Evolutionary conservation across 2,113 vertebrate genomes (phyloP).

Genomic region (Kryptolebias marmoratus): DNA sequence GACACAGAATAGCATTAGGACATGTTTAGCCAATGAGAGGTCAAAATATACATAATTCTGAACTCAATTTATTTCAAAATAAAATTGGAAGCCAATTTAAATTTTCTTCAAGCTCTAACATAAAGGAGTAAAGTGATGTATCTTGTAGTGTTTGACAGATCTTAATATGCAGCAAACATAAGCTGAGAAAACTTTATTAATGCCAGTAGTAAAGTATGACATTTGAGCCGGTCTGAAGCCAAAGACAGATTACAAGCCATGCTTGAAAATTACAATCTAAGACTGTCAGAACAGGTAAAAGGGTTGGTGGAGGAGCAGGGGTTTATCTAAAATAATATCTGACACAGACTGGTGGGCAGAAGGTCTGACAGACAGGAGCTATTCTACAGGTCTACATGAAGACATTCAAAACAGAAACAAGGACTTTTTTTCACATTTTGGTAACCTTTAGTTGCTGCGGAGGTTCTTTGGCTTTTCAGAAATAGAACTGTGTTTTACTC

Average conservation of each 20-base stretch:
- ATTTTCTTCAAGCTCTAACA: background rate
- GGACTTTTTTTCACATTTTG: no score
- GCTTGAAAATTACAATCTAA: background rate
- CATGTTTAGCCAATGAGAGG: no score
- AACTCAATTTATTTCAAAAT: background rate
- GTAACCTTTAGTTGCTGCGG: background rate
- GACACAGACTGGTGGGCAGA: background rate
- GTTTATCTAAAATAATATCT: background rate
- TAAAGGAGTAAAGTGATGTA: conserved; percentile 3
- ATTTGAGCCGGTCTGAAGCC: background rate
- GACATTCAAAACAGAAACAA: no score
- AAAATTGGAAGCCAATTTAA: background rate
- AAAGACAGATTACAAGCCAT: background rate
- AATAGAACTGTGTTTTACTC: no score
- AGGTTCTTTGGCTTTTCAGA: background rate
- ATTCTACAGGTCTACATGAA: background rate
- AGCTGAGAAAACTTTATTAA: background rate
- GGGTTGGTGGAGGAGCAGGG: background rate
- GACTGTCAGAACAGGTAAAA: conserved; percentile 3
- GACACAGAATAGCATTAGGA: no score
- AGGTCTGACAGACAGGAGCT: background rate
- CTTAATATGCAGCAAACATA: background rate
- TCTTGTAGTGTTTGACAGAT: conserved; percentile 77
- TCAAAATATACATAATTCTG: background rate
- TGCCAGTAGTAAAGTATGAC: background rate